Base-by-base conservation (phyloP, 2,888 invertebrate genomes). In the Polia nebulosa region DNA sequence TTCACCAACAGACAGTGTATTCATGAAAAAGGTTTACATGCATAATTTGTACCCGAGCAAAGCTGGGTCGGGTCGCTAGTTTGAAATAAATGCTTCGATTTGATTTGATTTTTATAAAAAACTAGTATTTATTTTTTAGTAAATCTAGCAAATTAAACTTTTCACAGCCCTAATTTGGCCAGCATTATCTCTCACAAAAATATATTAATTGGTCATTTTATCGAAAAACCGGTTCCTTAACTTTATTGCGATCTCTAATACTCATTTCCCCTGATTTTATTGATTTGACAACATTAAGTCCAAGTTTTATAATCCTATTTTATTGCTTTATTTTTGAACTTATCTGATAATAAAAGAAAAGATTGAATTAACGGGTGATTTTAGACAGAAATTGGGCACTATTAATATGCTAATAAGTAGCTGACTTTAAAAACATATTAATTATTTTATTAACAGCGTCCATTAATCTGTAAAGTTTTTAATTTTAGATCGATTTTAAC, bases 231-330 rank as follows among this genome's bases (percentile, higher is more conserved):
- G 20, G 83, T 79, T 62, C 25, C 13, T 61, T 45, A 68, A 75
- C 17, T 73, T 76, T 66, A 76, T 67, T 22, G 56, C 45, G 49
- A 71, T 66, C 66, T 67, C 15, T 29, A 66, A 66, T 32, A 55
- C 41, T 71, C 53, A 75, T 81, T 82, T 83, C 81, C 83, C 60
- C 44, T 75, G 74, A 72, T 81, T 83, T 82, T 79, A 81, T 81
- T 69, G 69, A 66, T 66, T 49, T 47, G 57, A 55, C 57, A 47
- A 72, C 64, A 68, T 68, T 53, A 75, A 72, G 51, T 11, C 3
- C 22, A 39, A 25, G 56, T 76, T 76, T 72, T 73, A 61, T 58
- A 60, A 65, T 59, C 51, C 73, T 13, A 59, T n/a, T 70, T 80
- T 80, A 80, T 75, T 11, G 51, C 65, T 75, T 64, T 61, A 75